phyloP scores from a whole-genome alignment of 2,113 vertebrate species.

The Passer montanus region DNA sequence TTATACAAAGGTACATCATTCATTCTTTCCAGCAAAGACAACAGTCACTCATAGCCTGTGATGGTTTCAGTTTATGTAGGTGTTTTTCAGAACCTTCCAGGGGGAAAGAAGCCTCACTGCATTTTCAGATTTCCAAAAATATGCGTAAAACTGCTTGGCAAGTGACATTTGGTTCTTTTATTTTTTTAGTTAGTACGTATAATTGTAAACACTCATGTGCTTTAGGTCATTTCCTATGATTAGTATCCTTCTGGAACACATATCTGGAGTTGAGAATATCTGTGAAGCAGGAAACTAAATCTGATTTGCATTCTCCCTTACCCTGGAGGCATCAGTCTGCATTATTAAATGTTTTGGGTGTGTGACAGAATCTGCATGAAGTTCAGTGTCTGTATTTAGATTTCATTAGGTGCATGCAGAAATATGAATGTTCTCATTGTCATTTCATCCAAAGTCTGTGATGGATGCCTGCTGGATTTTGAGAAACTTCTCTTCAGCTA shows the following conservation, averaged over 20 bases:
- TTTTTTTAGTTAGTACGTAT: background rate
- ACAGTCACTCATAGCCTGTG: accelerated
- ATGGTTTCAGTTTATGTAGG: background rate
- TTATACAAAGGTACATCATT: background rate
- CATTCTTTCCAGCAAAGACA: background rate
- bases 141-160: background rate
- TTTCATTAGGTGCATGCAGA: background rate
- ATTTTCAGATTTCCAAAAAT: background rate
- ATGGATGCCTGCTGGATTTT: background rate
- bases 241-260: constrained; percentile 48
- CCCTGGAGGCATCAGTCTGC: constrained; percentile 6
- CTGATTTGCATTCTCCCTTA: background rate
- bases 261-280: constrained; percentile 27
- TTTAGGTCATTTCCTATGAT: constrained; percentile 26
- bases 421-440: background rate
- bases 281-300: constrained; percentile 29
- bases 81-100: background rate
- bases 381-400: background rate
- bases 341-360: background rate
- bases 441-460: background rate
- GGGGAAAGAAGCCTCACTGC: background rate
- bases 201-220: background rate
- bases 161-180: background rate
- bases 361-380: background rate
- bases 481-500: background rate